phyloP scores from a whole-genome alignment of 2,113 vertebrate genomes.

The Daboia siamensis region DNA sequence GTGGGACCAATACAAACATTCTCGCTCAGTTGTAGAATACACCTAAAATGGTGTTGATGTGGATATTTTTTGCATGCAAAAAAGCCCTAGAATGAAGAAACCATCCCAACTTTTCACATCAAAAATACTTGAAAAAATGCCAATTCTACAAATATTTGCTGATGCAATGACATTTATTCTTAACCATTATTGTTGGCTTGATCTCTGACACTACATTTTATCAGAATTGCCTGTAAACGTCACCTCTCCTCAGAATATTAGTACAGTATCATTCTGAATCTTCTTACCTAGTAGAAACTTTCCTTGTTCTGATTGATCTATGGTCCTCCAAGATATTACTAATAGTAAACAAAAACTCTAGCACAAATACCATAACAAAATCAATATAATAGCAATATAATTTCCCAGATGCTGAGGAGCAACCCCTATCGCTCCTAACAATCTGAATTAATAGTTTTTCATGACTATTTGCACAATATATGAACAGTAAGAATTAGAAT shows the following conservation, averaged over 20 bases:
- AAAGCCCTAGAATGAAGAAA: background rate
- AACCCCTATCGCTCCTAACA: background rate
- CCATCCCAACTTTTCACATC: background rate
- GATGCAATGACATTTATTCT: background rate
- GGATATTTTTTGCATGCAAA: background rate
- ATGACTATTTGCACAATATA: background rate
- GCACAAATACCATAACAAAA: background rate
- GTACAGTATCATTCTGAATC: background rate
- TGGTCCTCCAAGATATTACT: background rate
- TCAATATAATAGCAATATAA: background rate
- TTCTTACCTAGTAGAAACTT: conserved; percentile 16
- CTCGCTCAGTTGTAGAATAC: background rate
- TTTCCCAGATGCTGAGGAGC: background rate
- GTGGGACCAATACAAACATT: background rate
- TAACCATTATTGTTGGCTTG: conserved; percentile 6
- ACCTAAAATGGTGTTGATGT: background rate
- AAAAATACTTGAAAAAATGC: conserved; percentile 9
- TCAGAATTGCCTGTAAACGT: conserved; percentile 35
- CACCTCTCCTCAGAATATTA: conserved; percentile 28
- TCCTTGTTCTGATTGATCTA: background rate
- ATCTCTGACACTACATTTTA: conserved; percentile 25
- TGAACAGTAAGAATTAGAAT: background rate
- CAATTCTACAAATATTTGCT: fast-evolving
- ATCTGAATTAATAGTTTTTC: background rate
- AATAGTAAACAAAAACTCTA: background rate